Percentiles rank a stretch among this genome's conserved stretches.
Conservation (phyloP, 2,113 vertebrate genomes). For the Pithys albifrons region DNA sequence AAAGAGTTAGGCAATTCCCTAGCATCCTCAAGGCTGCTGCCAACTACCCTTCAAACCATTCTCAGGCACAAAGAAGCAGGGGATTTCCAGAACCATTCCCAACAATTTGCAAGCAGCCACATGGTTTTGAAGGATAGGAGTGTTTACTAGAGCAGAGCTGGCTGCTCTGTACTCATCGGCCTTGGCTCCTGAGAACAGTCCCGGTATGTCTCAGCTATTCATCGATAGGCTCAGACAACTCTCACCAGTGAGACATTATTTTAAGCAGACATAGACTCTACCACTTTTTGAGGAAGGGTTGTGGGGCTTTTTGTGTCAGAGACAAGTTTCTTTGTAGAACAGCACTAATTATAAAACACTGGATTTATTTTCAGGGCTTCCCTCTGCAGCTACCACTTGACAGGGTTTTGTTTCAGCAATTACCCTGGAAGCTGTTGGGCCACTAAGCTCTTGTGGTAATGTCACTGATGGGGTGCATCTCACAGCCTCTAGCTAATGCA, state of each 20-base stretch:
- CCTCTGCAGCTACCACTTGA: neutral
- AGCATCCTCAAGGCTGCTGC: neutral
- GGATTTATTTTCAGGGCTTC: neutral
- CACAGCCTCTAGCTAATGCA: neutral
- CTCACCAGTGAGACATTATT: neutral
- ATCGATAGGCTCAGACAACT: neutral
- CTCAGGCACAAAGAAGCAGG: slow-evolving; percentile 4
- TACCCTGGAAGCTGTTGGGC: neutral
- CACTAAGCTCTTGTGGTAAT: neutral
- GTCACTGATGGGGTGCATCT: neutral
- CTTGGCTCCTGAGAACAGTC: neutral
- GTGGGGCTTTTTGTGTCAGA: neutral
- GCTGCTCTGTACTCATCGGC: neutral
- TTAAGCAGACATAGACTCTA: neutral
- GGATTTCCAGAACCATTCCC: slow-evolving; percentile 33
- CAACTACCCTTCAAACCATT: neutral
- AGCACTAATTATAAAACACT: neutral
- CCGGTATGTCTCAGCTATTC: neutral
- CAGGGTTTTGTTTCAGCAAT: neutral
- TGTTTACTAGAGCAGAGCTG: slow-evolving; percentile 21
- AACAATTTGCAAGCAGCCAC: slow-evolving; percentile 1
- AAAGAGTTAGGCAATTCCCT: neutral
- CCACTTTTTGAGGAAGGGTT: neutral
- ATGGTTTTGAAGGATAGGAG: neutral
- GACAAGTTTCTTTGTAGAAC: neutral